These are phyloP conservation scores for Holothuria glaberrima DNA, from an alignment of 35 echinoderm and acorn worm genomes.

Conservation along the genomic window DNA sequence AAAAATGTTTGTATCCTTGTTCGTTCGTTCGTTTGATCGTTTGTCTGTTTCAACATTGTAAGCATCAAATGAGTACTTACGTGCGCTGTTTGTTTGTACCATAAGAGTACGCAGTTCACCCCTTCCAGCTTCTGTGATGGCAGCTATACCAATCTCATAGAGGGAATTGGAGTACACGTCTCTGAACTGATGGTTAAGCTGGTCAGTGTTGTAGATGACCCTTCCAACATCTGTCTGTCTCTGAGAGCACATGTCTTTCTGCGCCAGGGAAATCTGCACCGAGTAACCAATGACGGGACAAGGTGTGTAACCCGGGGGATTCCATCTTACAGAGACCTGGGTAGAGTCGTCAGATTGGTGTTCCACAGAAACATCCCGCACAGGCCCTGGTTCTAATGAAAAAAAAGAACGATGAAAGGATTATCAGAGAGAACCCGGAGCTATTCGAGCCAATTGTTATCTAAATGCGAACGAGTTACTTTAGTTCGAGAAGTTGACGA, in stretches of 20 bases:
- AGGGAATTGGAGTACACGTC: conserved; percentile 17
- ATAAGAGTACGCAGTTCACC: background rate
- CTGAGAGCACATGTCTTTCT: conserved; percentile 43
- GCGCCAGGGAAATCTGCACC: background rate
- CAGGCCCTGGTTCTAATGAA: background rate
- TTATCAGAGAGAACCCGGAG: background rate
- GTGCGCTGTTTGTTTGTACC: conserved; percentile 1
- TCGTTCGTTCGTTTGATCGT: too few relatives aligned
- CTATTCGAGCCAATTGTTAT: background rate
- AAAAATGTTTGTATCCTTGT: too few relatives aligned
- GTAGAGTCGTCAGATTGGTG: background rate
- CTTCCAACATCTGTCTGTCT: background rate
- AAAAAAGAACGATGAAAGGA: background rate
- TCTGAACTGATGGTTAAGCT: background rate
- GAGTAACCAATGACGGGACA: conserved; percentile 7
- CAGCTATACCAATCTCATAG: conserved; percentile 26
- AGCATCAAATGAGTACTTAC: background rate
- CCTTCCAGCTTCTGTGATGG: conserved; percentile 22
- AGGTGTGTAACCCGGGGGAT: conserved; percentile 29
- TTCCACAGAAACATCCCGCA: conserved; percentile 31
- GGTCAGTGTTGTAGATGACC: conserved; percentile 1
- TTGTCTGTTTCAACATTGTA: too few relatives aligned
- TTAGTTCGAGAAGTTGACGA: too few relatives aligned
- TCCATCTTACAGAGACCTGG: conserved; percentile 32
- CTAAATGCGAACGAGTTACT: too few relatives aligned